Percentiles rank a stretch among this genome's conserved stretches.
Evolutionary conservation across 2,113 vertebrate species (phyloP).

Genomic region (Cottus gobio): DNA sequence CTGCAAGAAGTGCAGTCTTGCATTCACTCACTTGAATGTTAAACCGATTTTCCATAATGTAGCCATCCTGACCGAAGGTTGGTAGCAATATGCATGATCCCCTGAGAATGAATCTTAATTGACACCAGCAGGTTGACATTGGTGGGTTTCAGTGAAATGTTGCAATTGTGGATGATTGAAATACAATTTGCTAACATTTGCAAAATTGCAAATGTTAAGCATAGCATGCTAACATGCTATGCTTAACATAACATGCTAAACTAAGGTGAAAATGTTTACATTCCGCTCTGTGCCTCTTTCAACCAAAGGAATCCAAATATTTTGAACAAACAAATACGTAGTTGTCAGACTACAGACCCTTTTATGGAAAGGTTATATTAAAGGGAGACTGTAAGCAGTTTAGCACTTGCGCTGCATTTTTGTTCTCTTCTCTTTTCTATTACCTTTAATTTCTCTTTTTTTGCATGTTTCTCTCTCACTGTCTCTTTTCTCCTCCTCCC

Average conservation of each 20-base stretch:
- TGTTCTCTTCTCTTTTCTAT: constrained; percentile 1
- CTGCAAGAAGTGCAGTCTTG: neutral
- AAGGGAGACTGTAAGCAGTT: neutral
- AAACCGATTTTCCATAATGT: neutral
- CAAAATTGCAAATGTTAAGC: too few relatives aligned
- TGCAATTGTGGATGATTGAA: neutral
- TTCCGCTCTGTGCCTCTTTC: neutral
- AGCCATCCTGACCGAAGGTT: neutral
- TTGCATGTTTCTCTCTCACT: neutral
- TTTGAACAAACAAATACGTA: neutral
- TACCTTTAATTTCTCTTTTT: neutral
- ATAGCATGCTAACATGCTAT: neutral
- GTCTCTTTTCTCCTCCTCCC: neutral
- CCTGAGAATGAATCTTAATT: neutral
- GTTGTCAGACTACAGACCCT: neutral
- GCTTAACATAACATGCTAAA: too few relatives aligned
- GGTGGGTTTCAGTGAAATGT: neutral
- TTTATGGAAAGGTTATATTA: neutral
- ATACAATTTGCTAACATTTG: neutral
- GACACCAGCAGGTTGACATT: neutral
- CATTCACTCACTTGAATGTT: neutral
- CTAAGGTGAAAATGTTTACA: neutral
- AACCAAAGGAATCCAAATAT: neutral
- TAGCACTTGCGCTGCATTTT: neutral
- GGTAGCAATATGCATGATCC: neutral